Percentiles rank a stretch among this genome's conserved stretches.
Evolutionary conservation across 2,888 invertebrate genomes (phyloP).

Genomic region (Ormyrus labotus): DNA sequence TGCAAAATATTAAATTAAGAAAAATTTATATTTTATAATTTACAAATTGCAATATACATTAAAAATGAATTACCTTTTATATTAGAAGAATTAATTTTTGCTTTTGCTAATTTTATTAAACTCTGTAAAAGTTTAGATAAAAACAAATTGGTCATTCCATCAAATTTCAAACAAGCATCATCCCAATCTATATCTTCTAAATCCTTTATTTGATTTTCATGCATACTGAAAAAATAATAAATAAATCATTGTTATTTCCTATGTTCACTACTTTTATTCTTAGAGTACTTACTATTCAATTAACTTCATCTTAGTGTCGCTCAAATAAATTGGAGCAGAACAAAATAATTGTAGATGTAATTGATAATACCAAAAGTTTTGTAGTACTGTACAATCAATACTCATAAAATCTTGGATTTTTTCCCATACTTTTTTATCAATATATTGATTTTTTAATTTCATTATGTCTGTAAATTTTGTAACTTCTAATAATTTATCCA

Average conservation of each 20-base stretch:
- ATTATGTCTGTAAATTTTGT: constrained; percentile 62
- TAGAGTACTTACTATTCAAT: constrained; percentile 68
- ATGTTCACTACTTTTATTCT: not conserved
- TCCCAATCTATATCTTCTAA: constrained; percentile 65
- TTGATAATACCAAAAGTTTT: constrained; percentile 64
- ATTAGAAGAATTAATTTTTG: not conserved
- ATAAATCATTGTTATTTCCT: too few species aligned
- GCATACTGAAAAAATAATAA: constrained; percentile 44
- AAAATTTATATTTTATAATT: not conserved
- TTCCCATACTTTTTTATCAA: constrained; percentile 66
- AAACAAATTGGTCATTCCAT: constrained; percentile 65
- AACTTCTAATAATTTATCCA: constrained; percentile 62
- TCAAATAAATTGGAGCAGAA: constrained; percentile 62
- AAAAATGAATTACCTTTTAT: constrained; percentile 22
- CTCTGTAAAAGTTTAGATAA: constrained; percentile 59
- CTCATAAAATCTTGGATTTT: constrained; percentile 63
- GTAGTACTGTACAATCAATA: constrained; percentile 59
- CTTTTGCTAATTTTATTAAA: constrained; percentile 14
- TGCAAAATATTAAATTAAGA: constrained; percentile 54
- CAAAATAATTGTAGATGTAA: constrained; percentile 70
- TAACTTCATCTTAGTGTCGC: constrained; percentile 66
- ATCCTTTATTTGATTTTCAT: constrained; percentile 54
- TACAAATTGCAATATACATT: not conserved
- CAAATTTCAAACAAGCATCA: constrained; percentile 61
- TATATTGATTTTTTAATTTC: constrained; percentile 65